Base-by-base conservation (phyloP, 2,888 invertebrate genomes). In the Ophion costatus region DNA sequence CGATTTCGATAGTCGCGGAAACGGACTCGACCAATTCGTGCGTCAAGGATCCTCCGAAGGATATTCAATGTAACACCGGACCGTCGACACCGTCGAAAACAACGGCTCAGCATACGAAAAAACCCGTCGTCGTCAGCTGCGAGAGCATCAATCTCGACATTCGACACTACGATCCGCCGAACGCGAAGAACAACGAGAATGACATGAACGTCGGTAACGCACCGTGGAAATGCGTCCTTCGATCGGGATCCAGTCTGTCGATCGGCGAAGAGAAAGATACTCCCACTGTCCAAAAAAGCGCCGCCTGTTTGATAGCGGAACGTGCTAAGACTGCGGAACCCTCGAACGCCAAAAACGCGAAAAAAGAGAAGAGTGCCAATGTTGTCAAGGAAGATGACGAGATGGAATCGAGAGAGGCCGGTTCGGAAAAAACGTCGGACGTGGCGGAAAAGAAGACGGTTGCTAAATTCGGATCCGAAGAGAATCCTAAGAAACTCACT, bases 401-500 rank as follows among this genome's bases (percentile, higher is more conserved):
- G 51, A 42, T 33, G 0, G 38, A 17, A 17, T 22, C 57, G n/a
- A 38, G 22, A 64, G 71, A 80, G n/a, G 80, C 59, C 7, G 73
- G 69, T 17, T 24, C 38, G 2, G 76, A 45, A n/a, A 75, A 70
- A 38, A 20, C 51, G 11, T 4, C 57, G 33, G 22, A 22, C 6
- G 45, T 11, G 38, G 29, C 67, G 6, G 42, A 57, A 17, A 80
- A 61, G 64, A 70, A 29, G 64, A 69, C 45, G 29, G n/a, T 33
- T 7, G 70, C 24, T 10, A 59, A 73, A 63, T 90, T 87, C 80
- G 90, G 90, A 59, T 88, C 89, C 14, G 80, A 88, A 77, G 24
- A 74, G 4, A 91, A 92, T 88, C 88, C 90, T 5, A 91, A 91
- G 82, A 9, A 86, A 38, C 84, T 93, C 59, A 87, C 85, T 3